phyloP scores from a whole-genome alignment of 2,113 vertebrate genomes.

The Nothocercus nigrocapillus region DNA sequence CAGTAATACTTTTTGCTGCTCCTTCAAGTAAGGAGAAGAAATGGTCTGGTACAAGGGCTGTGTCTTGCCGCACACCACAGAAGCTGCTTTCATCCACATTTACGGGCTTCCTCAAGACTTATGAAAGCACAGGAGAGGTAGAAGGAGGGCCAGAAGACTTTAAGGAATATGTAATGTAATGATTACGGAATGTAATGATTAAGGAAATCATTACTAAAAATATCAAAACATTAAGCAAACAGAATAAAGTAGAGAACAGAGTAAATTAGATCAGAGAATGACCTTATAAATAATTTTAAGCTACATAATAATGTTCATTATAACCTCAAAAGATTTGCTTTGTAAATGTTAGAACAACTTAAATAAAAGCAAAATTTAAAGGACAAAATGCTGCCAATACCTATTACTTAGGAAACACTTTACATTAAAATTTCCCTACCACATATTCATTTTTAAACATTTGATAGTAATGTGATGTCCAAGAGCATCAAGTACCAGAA shows the following conservation, averaged over 20 bases:
- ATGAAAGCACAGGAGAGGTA: background rate
- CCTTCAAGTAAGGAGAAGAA: background rate
- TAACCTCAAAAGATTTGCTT: conserved; percentile 8
- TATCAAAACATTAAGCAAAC: background rate
- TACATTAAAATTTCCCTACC: background rate
- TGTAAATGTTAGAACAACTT: conserved; percentile 6
- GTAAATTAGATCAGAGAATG: background rate
- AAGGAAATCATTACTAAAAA: background rate
- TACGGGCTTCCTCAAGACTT: background rate
- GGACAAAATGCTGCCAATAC: background rate
- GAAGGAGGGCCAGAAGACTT: background rate
- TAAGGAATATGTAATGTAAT: too few relatives aligned
- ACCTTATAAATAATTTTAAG: conserved; percentile 15
- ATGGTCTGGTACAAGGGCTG: background rate
- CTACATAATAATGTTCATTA: background rate
- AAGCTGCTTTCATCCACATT: background rate
- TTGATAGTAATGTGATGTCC: background rate
- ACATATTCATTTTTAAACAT: background rate
- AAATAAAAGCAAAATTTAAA: background rate
- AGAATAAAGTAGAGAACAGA: background rate
- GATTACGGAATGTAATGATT: too few relatives aligned
- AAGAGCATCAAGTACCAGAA: background rate
- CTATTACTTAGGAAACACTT: background rate
- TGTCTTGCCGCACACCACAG: background rate
- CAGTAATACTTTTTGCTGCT: background rate